Evolutionary conservation across 2,888 invertebrate species (phyloP).

Genomic region (Drosophila yooni): DNA sequence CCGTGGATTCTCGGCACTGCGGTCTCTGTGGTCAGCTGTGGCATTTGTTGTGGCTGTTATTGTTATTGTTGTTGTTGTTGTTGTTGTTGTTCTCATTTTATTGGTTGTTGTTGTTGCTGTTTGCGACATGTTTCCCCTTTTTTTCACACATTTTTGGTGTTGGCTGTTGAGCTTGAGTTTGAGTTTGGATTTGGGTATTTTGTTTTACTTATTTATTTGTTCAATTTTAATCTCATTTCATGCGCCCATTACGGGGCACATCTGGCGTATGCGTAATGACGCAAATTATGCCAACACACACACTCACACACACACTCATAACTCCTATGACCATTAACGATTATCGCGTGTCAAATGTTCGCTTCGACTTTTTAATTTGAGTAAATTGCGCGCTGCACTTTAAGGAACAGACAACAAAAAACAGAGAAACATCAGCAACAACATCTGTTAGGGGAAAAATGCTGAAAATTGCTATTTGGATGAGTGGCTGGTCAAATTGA

Average conservation of each 20-base stretch:
- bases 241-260: constrained; percentile 38
- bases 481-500: constrained; percentile 31
- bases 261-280: constrained; percentile 75
- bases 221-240: constrained; percentile 45
- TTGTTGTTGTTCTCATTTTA: constrained; percentile 28
- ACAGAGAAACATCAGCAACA: constrained; percentile 6
- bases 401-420: constrained; percentile 1
- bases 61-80: constrained; percentile 26
- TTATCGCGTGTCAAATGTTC: constrained; percentile 74
- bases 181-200: constrained; percentile 6
- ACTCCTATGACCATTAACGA: constrained; percentile 41
- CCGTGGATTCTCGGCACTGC: constrained; percentile 2
- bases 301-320: constrained; percentile 13
- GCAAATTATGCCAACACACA: constrained; percentile 45
- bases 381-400: constrained; percentile 65
- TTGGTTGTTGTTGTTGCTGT: constrained; percentile 37
- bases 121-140: constrained; percentile 65
- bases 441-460: constrained; percentile 44
- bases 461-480: constrained; percentile 43
- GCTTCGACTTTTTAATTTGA: constrained; percentile 76
- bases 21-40: constrained; percentile 10
- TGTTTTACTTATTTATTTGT: constrained; percentile 21
- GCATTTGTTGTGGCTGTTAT: constrained; percentile 24
- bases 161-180: constrained; percentile 26
- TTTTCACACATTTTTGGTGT: constrained; percentile 69